These are phyloP conservation scores for Penaeus indicus DNA, from an alignment of 1,140 invertebrate genomes.

Conservation along the genomic window DNA sequence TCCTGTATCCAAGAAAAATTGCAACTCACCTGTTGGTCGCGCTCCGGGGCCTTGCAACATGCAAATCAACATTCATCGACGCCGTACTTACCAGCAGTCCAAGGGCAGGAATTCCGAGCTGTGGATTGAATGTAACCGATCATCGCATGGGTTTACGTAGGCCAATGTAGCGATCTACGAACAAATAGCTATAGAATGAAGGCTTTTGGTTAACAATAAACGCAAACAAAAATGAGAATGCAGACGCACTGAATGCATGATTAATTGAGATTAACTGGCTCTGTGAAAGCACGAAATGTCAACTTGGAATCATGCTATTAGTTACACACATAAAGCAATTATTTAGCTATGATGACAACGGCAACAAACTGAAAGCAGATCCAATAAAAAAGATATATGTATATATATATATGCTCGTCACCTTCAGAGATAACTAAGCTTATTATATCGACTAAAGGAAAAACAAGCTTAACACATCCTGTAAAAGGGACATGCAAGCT, in stretches of 20 bases:
- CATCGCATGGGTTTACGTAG: conserved; percentile 42
- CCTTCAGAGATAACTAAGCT: no score
- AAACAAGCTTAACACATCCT: no score
- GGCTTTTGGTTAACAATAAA: conserved; percentile 52
- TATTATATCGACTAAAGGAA: no score
- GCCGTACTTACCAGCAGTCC: conserved; percentile 59
- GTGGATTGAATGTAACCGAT: conserved; percentile 61
- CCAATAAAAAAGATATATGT: conserved; percentile 19
- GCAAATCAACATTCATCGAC: conserved; percentile 57
- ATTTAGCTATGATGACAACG: conserved; percentile 42
- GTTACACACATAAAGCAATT: conserved; percentile 61
- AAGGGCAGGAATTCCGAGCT: conserved; percentile 61
- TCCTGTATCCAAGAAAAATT: conserved; percentile 15
- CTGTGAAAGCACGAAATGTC: conserved; percentile 40
- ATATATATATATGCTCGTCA: no score
- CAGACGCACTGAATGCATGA: conserved; percentile 45
- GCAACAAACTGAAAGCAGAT: conserved; percentile 47
- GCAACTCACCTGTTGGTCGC: conserved; percentile 47
- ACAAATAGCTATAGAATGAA: conserved; percentile 19
- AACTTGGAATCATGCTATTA: conserved; percentile 59
- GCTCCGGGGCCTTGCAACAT: conserved; percentile 48
- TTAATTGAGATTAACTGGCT: conserved; percentile 57
- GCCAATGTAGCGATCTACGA: background rate
- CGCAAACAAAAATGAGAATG: conserved; percentile 48
- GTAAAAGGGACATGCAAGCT: no score